phyloP scores from a whole-genome alignment of 2,113 vertebrate species.

The Pachypanchax playfairii region DNA sequence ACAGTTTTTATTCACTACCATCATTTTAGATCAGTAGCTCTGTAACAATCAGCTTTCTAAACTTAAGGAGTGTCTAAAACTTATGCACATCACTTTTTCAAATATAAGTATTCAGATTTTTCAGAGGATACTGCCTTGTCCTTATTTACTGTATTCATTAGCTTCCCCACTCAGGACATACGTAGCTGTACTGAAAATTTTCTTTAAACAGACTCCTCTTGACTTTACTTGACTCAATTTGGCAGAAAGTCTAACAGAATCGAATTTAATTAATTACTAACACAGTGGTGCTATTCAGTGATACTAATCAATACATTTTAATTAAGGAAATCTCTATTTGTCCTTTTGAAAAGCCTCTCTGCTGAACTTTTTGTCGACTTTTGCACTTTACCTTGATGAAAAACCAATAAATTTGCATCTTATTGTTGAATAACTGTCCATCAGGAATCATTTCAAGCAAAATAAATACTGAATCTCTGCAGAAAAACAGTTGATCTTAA shows the following conservation, averaged over 20 bases:
- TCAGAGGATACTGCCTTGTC: not conserved
- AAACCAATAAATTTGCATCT: slow-evolving; percentile 60
- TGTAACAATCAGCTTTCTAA: not conserved
- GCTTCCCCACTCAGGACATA: slow-evolving; percentile 9
- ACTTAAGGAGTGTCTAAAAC: not conserved
- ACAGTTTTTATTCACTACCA: slow-evolving; percentile 33
- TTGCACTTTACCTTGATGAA: slow-evolving; percentile 78
- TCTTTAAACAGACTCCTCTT: not conserved
- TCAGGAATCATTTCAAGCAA: not conserved
- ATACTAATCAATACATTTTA: slow-evolving; percentile 9
- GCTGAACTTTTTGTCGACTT: slow-evolving; percentile 58
- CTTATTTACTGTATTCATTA: not conserved
- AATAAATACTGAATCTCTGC: not conserved
- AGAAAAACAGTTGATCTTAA: not conserved
- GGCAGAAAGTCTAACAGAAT: not conserved
- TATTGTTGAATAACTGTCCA: slow-evolving; percentile 16
- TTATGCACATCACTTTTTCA: slow-evolving; percentile 3
- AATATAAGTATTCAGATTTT: slow-evolving; percentile 1
- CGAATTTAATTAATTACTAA: slow-evolving; percentile 34
- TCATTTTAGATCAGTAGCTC: not conserved
- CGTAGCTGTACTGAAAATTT: not conserved
- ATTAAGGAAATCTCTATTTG: slow-evolving; percentile 2
- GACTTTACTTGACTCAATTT: slow-evolving; percentile 1
- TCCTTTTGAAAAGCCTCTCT: slow-evolving; percentile 30
- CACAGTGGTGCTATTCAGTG: slow-evolving; percentile 28